Percentiles rank a stretch among this genome's conserved stretches.
These are phyloP conservation scores for Pseudochirops corinnae DNA, from an alignment of 2,797 vertebrate species.

Conservation along the genomic window DNA sequence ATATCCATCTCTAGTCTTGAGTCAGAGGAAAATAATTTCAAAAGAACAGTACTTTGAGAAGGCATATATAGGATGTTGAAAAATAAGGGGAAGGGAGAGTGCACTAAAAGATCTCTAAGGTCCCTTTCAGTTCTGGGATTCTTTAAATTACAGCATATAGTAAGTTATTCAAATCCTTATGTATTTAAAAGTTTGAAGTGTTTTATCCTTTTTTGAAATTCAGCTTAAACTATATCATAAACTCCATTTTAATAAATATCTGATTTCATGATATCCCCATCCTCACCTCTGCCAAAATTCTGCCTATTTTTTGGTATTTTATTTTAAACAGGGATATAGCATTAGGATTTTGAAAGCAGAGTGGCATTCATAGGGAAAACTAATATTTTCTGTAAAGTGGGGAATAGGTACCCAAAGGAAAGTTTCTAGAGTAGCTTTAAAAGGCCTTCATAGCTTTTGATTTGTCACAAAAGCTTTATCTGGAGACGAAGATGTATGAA, in stretches of 20 bases:
- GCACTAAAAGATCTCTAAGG: neutral
- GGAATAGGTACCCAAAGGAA: neutral
- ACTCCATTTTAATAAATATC: neutral
- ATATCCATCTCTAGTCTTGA: neutral
- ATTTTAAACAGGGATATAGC: neutral
- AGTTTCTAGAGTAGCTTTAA: neutral
- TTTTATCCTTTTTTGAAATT: neutral
- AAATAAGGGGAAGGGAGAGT: neutral
- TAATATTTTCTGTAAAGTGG: neutral
- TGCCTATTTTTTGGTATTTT: constrained; percentile 2
- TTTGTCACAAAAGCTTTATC: neutral
- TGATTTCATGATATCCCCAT: neutral
- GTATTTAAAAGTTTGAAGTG: neutral
- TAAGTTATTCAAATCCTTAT: neutral
- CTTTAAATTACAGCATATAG: neutral
- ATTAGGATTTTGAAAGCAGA: constrained; percentile 21
- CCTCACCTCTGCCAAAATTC: neutral
- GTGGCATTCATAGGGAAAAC: neutral
- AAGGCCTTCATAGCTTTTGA: neutral
- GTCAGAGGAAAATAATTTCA: neutral
- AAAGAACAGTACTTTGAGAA: neutral
- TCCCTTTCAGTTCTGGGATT: neutral
- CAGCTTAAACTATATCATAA: neutral
- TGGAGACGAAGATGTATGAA: neutral
- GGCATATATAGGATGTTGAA: neutral